Evolutionary conservation across 2,888 invertebrate species (phyloP).

Genomic region (Heliothis peltigera): DNA sequence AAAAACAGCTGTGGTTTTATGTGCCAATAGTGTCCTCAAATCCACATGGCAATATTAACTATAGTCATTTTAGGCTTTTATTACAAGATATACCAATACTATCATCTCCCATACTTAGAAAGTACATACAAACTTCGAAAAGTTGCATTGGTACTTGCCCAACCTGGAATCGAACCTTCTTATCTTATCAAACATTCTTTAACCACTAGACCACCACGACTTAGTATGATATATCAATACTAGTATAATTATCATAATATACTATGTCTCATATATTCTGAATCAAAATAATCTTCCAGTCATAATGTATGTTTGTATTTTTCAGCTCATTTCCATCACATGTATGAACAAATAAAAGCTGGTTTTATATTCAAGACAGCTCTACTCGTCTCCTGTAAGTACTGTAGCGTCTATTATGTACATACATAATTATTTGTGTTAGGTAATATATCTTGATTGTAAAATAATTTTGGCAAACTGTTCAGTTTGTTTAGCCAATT

Average conservation of each 20-base stretch:
- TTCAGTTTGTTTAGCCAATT: conserved; percentile 44
- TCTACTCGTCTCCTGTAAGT: conserved; percentile 93
- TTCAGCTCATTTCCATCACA: conserved; percentile 97
- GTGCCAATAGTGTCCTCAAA: neutral
- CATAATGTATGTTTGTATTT: conserved; percentile 58
- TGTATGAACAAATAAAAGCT: conserved; percentile 93
- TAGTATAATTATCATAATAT: too few species aligned
- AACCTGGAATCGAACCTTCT: too few species aligned
- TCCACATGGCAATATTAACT: neutral
- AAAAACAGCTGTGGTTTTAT: neutral
- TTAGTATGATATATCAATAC: too few species aligned
- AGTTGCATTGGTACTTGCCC: too few species aligned
- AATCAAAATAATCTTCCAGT: neutral
- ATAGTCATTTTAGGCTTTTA: neutral
- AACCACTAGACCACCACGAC: too few species aligned
- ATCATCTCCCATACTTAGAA: neutral
- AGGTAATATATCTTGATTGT: conserved; percentile 12
- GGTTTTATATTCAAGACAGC: conserved; percentile 93
- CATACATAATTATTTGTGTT: neutral
- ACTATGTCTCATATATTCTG: too few species aligned
- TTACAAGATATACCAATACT: neutral
- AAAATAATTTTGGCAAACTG: conserved; percentile 39
- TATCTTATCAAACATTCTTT: too few species aligned
- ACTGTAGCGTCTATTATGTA: neutral
- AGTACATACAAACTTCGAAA: too few species aligned